A percentile compares a stretch with the other conserved stretches of the same genome.
phyloP scores from a whole-genome alignment of 2,113 vertebrate genomes.

The Dunckerocampus dactyliophorus region DNA sequence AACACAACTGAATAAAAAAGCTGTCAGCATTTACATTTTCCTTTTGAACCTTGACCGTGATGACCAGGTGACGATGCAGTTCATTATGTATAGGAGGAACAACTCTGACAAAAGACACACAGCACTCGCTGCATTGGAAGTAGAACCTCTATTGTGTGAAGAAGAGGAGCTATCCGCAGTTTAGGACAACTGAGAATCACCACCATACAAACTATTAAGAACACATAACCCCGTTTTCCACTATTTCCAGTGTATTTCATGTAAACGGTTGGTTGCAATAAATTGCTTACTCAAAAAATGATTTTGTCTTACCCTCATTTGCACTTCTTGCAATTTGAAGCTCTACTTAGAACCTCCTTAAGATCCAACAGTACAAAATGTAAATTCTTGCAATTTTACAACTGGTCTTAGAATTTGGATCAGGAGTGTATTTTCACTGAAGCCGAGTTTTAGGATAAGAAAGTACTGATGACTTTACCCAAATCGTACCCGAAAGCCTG shows the following conservation, averaged over 20 bases:
- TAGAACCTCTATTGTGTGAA: constrained; percentile 56
- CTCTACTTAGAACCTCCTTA: too few species aligned
- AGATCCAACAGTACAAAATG: too few species aligned
- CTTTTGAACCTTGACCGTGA: constrained; percentile 53
- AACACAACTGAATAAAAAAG: too few species aligned
- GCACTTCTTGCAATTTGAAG: too few species aligned
- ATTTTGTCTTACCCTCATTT: too few species aligned
- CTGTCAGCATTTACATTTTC: background rate
- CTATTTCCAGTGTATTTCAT: too few species aligned
- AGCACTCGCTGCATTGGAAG: constrained; percentile 46
- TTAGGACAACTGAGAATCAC: constrained; percentile 2
- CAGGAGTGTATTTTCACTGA: background rate
- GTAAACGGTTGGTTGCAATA: too few species aligned
- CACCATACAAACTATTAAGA: background rate
- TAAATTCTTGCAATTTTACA: too few species aligned
- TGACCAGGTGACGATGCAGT: constrained; percentile 63
- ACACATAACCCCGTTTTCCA: background rate
- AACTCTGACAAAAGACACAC: background rate
- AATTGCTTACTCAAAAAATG: too few species aligned
- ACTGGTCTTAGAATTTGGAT: too few species aligned
- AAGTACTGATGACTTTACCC: too few species aligned
- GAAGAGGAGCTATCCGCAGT: constrained; percentile 44
- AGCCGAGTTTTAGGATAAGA: background rate
- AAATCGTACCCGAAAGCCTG: too few species aligned
- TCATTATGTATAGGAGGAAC: constrained; percentile 58